Percentiles rank a stretch among this genome's conserved stretches.
Evolutionary conservation across 1,140 invertebrate genomes (phyloP).

Genomic region (Drosophila ercepeae): DNA sequence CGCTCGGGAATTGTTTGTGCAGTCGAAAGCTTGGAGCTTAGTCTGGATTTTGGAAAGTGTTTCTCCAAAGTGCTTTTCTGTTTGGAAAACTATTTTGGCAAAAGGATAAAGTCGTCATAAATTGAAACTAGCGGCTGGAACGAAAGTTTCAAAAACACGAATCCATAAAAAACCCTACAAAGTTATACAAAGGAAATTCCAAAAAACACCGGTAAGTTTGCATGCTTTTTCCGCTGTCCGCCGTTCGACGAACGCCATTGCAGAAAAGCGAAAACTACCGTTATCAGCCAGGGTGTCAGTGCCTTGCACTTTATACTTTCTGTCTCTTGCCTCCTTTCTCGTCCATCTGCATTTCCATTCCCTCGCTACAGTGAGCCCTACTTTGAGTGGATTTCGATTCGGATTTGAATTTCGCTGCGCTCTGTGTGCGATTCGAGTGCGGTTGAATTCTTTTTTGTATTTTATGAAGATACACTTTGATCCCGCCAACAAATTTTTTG

Average conservation of each 20-base stretch:
- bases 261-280: constrained; percentile 50
- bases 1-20: constrained; percentile 68
- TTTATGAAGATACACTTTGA: constrained; percentile 81
- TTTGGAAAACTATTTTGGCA: background rate
- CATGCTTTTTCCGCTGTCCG: constrained; percentile 36
- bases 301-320: constrained; percentile 52
- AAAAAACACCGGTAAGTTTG: constrained; percentile 65
- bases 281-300: constrained; percentile 56
- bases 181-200: background rate
- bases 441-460: no score
- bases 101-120: background rate
- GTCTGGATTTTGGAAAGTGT: constrained; percentile 14
- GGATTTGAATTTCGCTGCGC: background rate
- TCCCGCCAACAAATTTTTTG: constrained; percentile 73
- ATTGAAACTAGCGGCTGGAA: constrained; percentile 27
- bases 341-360: constrained; percentile 24
- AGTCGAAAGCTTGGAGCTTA: constrained; percentile 38
- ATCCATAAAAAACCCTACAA: background rate
- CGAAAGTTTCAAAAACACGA: constrained; percentile 12
- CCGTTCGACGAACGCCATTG: constrained; percentile 59
- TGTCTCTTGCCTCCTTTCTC: constrained; percentile 11
- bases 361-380: constrained; percentile 33
- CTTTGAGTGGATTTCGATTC: constrained; percentile 1
- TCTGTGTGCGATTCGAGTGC: no score
- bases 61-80: constrained; percentile 22